phyloP scores from a whole-genome alignment of 2,888 invertebrate genomes.

The Boloria euphrosyne region DNA sequence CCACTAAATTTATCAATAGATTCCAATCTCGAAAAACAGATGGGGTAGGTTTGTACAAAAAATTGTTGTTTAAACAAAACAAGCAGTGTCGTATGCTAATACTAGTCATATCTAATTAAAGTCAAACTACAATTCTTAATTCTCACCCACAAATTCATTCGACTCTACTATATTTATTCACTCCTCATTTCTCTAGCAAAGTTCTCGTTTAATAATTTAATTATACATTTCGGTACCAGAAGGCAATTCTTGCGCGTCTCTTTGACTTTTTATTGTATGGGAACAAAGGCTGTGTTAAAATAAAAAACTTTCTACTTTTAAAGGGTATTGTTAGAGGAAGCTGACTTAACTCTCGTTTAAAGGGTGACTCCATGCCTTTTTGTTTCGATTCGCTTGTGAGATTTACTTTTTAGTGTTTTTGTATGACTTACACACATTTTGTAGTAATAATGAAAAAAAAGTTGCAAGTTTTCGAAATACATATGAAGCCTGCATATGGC shows the following conservation, averaged over 20 bases:
- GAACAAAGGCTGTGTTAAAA: constrained; percentile 19
- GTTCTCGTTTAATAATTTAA: constrained; percentile 18
- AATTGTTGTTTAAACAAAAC: not conserved
- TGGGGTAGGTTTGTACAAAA: too few relatives aligned
- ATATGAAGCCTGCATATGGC: too few relatives aligned
- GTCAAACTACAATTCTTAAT: not conserved
- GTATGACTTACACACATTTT: not conserved
- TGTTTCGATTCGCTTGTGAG: constrained; percentile 14
- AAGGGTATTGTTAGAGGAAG: constrained; percentile 18
- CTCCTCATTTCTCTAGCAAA: not conserved
- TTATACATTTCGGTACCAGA: constrained; percentile 16
- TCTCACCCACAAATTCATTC: not conserved
- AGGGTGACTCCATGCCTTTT: constrained; percentile 14
- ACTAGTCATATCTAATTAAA: not conserved
- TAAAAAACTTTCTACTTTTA: constrained; percentile 17
- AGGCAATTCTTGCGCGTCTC: constrained; percentile 19
- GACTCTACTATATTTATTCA: constrained; percentile 4
- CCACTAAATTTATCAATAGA: too few relatives aligned
- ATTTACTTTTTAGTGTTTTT: not conserved
- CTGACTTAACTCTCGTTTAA: constrained; percentile 18
- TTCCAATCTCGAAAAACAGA: too few relatives aligned
- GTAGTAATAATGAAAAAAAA: too few relatives aligned
- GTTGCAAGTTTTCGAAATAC: too few relatives aligned
- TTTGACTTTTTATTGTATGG: constrained; percentile 16
- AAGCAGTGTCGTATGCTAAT: not conserved